Percentiles rank a stretch among this genome's conserved stretches.
These are phyloP conservation scores for Dromaius novaehollandiae DNA, from an alignment of 2,113 vertebrate species.

Conservation along the genomic window DNA sequence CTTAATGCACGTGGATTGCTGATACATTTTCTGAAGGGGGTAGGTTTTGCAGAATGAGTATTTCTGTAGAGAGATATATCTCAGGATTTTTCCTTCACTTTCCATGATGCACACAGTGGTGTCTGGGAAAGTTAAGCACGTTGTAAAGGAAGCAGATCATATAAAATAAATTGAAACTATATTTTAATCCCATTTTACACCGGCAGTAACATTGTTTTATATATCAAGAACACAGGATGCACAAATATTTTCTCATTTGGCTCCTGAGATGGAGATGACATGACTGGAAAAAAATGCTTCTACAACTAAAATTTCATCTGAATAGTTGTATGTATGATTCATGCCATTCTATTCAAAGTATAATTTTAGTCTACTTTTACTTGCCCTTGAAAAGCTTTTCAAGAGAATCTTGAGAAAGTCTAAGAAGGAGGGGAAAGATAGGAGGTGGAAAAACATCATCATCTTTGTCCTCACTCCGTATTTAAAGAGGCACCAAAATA, in stretches of 20 bases:
- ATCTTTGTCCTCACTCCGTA: not conserved
- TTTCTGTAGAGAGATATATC: not conserved
- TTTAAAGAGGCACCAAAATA: not conserved
- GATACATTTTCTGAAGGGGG: not conserved
- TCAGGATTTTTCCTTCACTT: not conserved
- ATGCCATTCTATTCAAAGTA: slow-evolving; percentile 7
- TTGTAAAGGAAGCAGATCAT: not conserved
- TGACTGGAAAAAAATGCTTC: slow-evolving; percentile 15
- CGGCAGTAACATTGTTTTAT: not conserved
- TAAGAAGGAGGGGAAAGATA: not conserved
- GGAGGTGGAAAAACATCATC: not conserved
- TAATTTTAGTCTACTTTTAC: slow-evolving; percentile 37
- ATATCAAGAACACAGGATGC: not conserved
- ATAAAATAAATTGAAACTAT: not conserved
- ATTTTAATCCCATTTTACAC: not conserved
- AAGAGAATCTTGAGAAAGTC: not conserved
- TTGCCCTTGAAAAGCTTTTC: slow-evolving; percentile 36
- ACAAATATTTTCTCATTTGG: slow-evolving; percentile 42
- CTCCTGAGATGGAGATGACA: not conserved
- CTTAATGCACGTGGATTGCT: not conserved
- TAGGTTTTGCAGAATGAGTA: not conserved
- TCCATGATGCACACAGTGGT: not conserved
- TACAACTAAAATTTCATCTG: slow-evolving; percentile 15
- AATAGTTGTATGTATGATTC: slow-evolving; percentile 17
- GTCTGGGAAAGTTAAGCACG: not conserved